Conservation (phyloP, 2,888 invertebrate genomes). For the Troilus luridus region DNA sequence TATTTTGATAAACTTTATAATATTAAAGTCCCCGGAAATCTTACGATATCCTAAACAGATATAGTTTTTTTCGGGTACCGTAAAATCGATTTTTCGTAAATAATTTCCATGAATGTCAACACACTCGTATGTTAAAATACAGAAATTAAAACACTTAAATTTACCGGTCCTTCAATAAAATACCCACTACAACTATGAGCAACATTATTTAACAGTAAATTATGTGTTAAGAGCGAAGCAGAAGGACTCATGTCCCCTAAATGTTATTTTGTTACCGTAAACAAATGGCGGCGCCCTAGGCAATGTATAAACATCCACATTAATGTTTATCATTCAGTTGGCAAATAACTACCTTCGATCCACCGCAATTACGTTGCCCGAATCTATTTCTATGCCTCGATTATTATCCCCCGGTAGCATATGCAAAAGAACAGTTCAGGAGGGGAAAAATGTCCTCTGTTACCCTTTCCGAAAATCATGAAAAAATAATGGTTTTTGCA, state of each 20-base stretch:
- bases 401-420: not conserved
- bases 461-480: no score
- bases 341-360: constrained; percentile 24
- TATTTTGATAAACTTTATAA: no score
- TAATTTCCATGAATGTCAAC: no score
- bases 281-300: not conserved
- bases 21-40: no score
- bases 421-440: no score
- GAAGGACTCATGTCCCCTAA: not conserved
- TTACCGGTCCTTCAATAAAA: not conserved
- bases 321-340: constrained; percentile 44
- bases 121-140: not conserved
- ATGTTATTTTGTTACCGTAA: constrained; percentile 49
- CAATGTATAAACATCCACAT: constrained; percentile 32
- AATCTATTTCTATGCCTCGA: not conserved
- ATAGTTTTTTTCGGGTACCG: no score
- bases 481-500: no score
- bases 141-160: not conserved
- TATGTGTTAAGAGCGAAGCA: not conserved
- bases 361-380: not conserved
- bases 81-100: no score
- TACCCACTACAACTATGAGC: not conserved
- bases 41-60: no score
- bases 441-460: no score
- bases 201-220: constrained; percentile 3